Conservation (phyloP, 2,888 invertebrate species). For the Ganaspis brasiliensis region DNA sequence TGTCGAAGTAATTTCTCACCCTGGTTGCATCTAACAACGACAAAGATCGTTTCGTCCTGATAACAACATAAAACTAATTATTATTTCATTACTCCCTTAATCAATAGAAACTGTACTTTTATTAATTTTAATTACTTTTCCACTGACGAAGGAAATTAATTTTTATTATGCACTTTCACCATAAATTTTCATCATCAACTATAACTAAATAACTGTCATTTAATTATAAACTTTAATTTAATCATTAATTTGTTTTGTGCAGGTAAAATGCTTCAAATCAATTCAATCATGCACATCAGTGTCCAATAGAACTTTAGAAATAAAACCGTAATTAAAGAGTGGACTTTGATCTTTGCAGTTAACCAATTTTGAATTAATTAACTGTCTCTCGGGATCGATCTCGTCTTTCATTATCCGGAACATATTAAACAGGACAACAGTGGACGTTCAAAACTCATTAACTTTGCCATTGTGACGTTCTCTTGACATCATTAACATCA, state of each 20-base stretch:
- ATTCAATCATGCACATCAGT: neutral
- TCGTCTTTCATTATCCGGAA: constrained; percentile 16
- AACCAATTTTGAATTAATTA: constrained; percentile 32
- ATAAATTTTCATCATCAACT: too few relatives aligned
- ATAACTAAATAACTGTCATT: too few relatives aligned
- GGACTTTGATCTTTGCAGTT: constrained; percentile 19
- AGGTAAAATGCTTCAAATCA: neutral
- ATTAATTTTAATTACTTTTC: neutral
- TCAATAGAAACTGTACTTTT: constrained; percentile 13
- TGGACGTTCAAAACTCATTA: constrained; percentile 29
- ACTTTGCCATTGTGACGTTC: constrained; percentile 36
- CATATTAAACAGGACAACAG: constrained; percentile 25
- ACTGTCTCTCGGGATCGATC: neutral
- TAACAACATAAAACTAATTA: constrained; percentile 28
- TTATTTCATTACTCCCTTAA: constrained; percentile 3
- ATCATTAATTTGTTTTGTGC: neutral
- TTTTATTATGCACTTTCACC: too few relatives aligned
- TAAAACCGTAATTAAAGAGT: constrained; percentile 16
- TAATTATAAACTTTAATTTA: too few relatives aligned
- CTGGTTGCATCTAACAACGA: constrained; percentile 22
- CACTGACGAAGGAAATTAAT: neutral
- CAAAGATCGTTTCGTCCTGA: constrained; percentile 25
- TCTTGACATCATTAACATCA: constrained; percentile 25
- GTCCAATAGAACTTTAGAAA: neutral
- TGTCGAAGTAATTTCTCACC: constrained; percentile 37